Evolutionary conservation across 2,797 vertebrate species (phyloP), one percentile per base, ranked within the genome.

Genomic region (Nannoperca australis): DNA sequence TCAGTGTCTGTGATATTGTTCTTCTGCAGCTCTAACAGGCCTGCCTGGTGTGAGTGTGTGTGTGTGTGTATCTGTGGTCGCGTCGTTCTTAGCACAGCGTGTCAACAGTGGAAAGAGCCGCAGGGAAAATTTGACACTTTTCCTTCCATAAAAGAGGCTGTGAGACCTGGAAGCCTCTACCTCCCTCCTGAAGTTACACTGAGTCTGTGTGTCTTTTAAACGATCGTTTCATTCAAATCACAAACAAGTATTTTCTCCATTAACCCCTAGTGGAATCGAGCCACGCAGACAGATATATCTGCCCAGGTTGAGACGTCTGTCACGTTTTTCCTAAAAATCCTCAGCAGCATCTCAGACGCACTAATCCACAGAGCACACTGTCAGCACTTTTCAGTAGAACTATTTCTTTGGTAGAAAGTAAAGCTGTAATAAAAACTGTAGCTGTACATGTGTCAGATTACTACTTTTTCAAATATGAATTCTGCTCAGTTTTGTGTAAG

Each of bases 71-170:
- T 83, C 7, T 78, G 74, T 81, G 83, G 42, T 68, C 1, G 12
- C 81, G 42, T 68, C 2, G 12, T 55, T 73, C 40, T 82, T 71
- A 58, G 73, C 70, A 2, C 76, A 76, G 83, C 13, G 6, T 79
- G 70, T 79, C 42, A 44, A 40, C 70, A 75, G 70, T 90, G 87
- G 87, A 90, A 90, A 87, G 72, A 86, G 88, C 88, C 84, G 38
- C 55, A 30, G 86, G 91, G 87, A 76, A 72, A 85, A 80, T 89
- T 79, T 89, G 79, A 89, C 90, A 88, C 89, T 81, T 87, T 87
- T 86, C 54, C 24, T 63, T 64, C 82, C 66, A 79, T 85, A 83
- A 88, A 90, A 85, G 59, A 72, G 58, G 74, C 76, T 66, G 70
- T 85, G 84, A 87, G 85, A 86, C 40, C 66, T 86, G 78, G 80